Evolutionary conservation across 35 echinoderm and acorn worm genomes (phyloP).

Genomic region (Holothuria glaberrima): DNA sequence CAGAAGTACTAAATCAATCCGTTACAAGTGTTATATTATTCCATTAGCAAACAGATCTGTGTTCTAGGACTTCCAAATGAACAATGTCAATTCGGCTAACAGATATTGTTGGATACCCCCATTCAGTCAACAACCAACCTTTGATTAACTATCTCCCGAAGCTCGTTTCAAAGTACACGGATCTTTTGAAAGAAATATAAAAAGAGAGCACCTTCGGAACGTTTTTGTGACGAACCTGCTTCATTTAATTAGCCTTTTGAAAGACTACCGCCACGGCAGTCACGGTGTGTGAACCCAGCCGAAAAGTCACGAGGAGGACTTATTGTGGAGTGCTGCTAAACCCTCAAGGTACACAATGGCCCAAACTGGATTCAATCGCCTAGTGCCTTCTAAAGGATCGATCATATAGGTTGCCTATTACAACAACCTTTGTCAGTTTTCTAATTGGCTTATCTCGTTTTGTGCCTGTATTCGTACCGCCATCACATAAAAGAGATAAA

Average conservation of each 20-base stretch:
- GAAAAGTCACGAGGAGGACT: not conserved
- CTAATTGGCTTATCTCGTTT: slow-evolving; percentile 32
- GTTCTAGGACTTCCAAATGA: too few relatives aligned
- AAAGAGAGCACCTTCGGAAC: not conserved
- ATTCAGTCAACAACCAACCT: too few relatives aligned
- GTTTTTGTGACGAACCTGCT: slow-evolving; percentile 18
- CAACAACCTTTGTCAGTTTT: not conserved
- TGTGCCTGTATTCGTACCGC: too few relatives aligned
- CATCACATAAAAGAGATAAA: too few relatives aligned
- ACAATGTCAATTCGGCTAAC: too few relatives aligned
- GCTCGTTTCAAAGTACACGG: slow-evolving; percentile 1
- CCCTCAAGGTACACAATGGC: slow-evolving; percentile 4
- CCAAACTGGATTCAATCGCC: slow-evolving; percentile 29
- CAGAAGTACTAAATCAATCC: too few relatives aligned
- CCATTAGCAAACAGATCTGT: too few relatives aligned
- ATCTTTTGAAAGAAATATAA: slow-evolving; percentile 1
- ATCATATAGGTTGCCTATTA: not conserved
- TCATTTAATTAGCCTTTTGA: slow-evolving; percentile 24
- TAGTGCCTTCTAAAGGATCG: not conserved
- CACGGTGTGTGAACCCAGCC: slow-evolving; percentile 16
- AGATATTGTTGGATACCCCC: too few relatives aligned
- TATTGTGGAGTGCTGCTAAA: not conserved
- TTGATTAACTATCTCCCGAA: not conserved
- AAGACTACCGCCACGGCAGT: not conserved
- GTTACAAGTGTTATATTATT: too few relatives aligned